These are phyloP conservation scores for Dolomedes plantarius DNA, from an alignment of 2,888 invertebrate genomes.

Conservation along the genomic window DNA sequence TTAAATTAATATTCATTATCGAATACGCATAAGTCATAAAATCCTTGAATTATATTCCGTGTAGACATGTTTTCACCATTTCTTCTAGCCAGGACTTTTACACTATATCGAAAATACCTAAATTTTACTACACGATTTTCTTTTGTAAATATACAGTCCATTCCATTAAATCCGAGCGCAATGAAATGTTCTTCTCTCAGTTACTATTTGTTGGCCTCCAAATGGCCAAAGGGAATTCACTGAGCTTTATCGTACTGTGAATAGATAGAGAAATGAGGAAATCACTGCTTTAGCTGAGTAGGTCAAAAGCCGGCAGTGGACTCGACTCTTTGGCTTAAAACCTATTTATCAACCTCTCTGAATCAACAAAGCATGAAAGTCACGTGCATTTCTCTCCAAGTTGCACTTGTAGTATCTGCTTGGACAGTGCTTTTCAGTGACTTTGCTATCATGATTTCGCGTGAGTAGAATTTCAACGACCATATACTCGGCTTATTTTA, in stretches of 20 bases:
- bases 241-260: slow-evolving; percentile 23
- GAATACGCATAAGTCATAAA: no score
- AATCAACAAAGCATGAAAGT: slow-evolving; percentile 45
- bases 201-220: slow-evolving; percentile 18
- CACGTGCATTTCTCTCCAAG: slow-evolving; percentile 12
- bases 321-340: slow-evolving; percentile 38
- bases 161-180: slow-evolving; percentile 39
- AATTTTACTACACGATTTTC: no score
- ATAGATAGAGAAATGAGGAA: slow-evolving; percentile 37
- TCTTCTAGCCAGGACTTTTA: no score
- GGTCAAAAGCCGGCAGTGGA: slow-evolving; percentile 24
- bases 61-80: no score
- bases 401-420: not conserved
- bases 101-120: no score
- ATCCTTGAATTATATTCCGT: no score
- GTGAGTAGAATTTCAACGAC: no score
- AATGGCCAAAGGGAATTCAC: slow-evolving; percentile 10
- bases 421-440: not conserved
- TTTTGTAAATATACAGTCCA: no score
- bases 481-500: no score
- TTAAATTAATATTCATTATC: no score
- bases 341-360: slow-evolving; percentile 54
- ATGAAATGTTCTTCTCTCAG: slow-evolving; percentile 22
- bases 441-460: no score
- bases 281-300: slow-evolving; percentile 35